phyloP scores from a whole-genome alignment of 2,113 vertebrate species.

The Seriola quinqueradiata region DNA sequence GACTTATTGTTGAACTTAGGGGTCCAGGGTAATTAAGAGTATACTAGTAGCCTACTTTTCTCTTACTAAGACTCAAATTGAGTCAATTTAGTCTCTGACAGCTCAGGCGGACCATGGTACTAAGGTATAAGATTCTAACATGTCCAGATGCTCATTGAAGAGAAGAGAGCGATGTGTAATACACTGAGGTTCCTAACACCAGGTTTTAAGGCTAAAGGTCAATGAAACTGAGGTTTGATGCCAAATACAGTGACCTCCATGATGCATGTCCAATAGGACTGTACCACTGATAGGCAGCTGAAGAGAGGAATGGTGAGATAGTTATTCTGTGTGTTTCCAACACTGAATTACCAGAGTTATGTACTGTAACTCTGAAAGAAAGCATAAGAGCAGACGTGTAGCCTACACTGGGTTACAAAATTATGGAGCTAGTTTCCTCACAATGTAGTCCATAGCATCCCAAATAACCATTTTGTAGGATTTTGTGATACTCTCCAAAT shows the following conservation, averaged over 20 bases:
- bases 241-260: not conserved
- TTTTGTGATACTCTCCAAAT: not conserved
- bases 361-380: not conserved
- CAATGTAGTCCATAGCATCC: not conserved
- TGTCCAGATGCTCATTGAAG: not conserved
- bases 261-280: not conserved
- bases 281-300: not conserved
- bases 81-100: not conserved
- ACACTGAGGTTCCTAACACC: not conserved
- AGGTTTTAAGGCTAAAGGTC: not conserved
- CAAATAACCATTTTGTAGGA: not conserved
- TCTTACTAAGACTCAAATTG: too few species aligned
- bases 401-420: not conserved
- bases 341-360: not conserved
- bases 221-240: not conserved
- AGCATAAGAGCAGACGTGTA: too few species aligned
- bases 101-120: not conserved
- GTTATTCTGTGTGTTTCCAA: not conserved
- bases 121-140: not conserved
- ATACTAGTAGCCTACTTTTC: too few species aligned
- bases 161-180: not conserved
- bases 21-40: conserved; percentile 14
- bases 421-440: not conserved
- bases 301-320: not conserved
- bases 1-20: not conserved